Evolutionary conservation across 2,113 vertebrate genomes (phyloP), one percentile per base, ranked within the genome.

Genomic region (Odocoileus hemionus): DNA sequence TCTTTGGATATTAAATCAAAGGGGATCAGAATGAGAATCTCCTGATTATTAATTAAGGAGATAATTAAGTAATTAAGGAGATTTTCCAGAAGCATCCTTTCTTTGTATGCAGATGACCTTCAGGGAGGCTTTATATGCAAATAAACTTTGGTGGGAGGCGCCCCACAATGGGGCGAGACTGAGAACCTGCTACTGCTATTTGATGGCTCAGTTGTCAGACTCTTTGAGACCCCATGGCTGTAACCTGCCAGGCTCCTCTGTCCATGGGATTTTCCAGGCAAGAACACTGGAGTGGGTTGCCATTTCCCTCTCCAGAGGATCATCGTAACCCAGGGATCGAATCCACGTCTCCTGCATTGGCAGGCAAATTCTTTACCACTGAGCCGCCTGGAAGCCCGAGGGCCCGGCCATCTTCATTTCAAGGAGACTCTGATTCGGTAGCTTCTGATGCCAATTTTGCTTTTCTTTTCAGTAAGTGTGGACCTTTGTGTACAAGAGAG

Each of bases 381-480:
- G 70, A 26, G 23, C 70, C 70, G 15, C 70, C 39, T 26, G 39
- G 70, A 13, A 76, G 70, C 23, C 70, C 23, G 0, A 4, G 12
- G 33, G n/a, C 25, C 70, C 17, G 33, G 57, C 23, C 14, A 2
- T 54, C 64, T 14, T 45, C 19, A 36, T 50, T 86, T 45, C 79
- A 74, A 17, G 15, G 50, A 84, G 76, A 55, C 6, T 36, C 61
- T 83, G 57, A 1, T 28, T 80, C 36, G 14, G 43, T 39, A 58
- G 58, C 55, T 96, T 86, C 96, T 98, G 89, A 98, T 36, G 25
- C 85, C 54, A 26, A 6, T 93, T 60, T 97, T 74, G 52, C 97
- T 98, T 98, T 97, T 80, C 97, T 93, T 99, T 98, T 87, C 99
- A 99, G 99, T 98, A 99, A 99, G 99, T 99, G 99, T 97, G 98